Percentiles rank a stretch among this genome's conserved stretches.
phyloP scores from a whole-genome alignment of 2,113 vertebrate genomes.

The Pithys albifrons region DNA sequence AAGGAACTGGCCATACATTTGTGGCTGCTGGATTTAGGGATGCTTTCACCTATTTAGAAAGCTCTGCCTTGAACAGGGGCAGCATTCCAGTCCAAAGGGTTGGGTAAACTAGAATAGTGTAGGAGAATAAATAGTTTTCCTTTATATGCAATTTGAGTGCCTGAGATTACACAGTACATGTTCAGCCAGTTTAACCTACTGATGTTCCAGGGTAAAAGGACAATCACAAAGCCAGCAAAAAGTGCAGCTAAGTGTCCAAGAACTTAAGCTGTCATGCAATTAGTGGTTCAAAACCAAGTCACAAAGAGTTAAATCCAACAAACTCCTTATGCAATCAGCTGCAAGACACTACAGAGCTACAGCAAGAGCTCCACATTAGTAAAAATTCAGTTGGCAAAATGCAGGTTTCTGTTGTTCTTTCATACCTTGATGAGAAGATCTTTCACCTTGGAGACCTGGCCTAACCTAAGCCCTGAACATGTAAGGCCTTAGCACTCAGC shows the following conservation, averaged over 20 bases:
- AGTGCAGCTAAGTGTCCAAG: neutral
- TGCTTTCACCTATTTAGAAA: conserved; percentile 9
- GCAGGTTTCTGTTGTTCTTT: conserved; percentile 6
- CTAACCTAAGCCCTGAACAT: conserved; percentile 62
- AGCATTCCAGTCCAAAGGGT: neutral
- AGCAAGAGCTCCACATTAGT: conserved; percentile 18
- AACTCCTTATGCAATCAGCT: neutral
- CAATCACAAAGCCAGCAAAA: neutral
- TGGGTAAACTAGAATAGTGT: neutral
- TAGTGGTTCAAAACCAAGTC: conserved; percentile 27
- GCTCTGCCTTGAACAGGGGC: neutral
- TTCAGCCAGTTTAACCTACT: neutral
- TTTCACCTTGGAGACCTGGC: conserved; percentile 53
- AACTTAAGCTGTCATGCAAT: conserved; percentile 1
- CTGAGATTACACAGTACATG: neutral
- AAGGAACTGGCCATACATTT: neutral
- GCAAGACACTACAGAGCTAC: neutral
- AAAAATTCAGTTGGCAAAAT: neutral
- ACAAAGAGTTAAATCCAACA: neutral
- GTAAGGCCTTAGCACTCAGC: conserved; percentile 31
- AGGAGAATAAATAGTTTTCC: neutral
- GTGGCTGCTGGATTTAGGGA: conserved; percentile 20
- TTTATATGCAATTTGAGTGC: neutral
- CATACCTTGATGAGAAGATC: conserved; percentile 65
- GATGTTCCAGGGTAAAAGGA: neutral